Percentiles rank a stretch among this genome's conserved stretches.
phyloP scores from a whole-genome alignment of 1,140 invertebrate species.

The Apis florea region DNA sequence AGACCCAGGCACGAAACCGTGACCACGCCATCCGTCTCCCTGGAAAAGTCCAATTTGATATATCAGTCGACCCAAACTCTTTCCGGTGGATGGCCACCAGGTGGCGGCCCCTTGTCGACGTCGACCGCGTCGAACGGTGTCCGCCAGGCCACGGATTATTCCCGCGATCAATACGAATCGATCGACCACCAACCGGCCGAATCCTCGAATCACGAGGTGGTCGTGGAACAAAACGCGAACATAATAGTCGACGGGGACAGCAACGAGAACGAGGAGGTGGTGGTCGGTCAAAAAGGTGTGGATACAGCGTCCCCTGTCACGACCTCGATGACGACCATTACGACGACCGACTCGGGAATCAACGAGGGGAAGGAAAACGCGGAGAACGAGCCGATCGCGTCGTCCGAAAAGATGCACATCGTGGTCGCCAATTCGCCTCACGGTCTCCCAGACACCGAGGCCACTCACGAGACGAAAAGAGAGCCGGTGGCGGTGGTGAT shows the following conservation, averaged over 20 bases:
- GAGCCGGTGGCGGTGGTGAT: conserved; percentile 66
- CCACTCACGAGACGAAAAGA: conserved; percentile 38
- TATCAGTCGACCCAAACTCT: conserved; percentile 80
- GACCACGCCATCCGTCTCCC: conserved; percentile 74
- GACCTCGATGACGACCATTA: neutral
- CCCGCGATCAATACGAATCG: conserved; percentile 52
- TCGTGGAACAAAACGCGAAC: conserved; percentile 70
- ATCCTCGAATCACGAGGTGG: conserved; percentile 68
- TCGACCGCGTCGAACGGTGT: conserved; percentile 48
- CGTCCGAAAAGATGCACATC: conserved; percentile 66
- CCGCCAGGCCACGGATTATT: conserved; percentile 70
- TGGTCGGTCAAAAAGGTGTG: conserved; percentile 60
- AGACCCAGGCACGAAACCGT: conserved; percentile 62
- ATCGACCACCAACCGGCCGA: conserved; percentile 67
- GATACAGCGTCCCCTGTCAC: neutral
- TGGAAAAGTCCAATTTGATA: conserved; percentile 84
- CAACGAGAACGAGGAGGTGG: conserved; percentile 65
- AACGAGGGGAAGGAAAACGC: neutral
- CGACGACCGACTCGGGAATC: neutral
- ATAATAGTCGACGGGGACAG: conserved; percentile 67
- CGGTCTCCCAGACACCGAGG: neutral
- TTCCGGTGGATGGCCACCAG: conserved; percentile 55
- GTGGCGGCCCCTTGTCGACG: conserved; percentile 14
- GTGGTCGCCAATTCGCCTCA: conserved; percentile 66
- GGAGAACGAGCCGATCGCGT: conserved; percentile 2